Evolutionary conservation across 2,113 vertebrate genomes (phyloP).

Genomic region (Meles meles): DNA sequence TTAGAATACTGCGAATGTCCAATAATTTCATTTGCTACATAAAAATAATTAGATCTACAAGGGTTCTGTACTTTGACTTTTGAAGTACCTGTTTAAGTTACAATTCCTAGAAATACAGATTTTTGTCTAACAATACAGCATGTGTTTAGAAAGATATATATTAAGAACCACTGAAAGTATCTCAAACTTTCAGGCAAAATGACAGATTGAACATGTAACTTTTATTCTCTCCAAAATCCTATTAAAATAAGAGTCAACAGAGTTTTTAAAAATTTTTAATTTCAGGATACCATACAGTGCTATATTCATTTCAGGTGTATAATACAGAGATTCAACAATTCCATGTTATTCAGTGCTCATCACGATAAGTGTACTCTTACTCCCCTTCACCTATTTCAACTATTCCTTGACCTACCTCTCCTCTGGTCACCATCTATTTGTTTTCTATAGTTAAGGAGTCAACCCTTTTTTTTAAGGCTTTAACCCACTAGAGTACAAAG

Average conservation of each 20-base stretch:
- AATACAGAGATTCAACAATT: neutral
- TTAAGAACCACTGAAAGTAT: neutral
- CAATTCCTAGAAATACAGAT: neutral
- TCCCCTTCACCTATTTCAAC: neutral
- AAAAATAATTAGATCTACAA: neutral
- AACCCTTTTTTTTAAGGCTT: neutral
- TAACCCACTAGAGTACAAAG: neutral
- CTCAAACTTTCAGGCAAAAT: neutral
- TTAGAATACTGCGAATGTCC: neutral
- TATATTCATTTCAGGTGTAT: neutral
- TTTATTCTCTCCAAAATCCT: neutral
- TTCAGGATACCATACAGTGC: neutral
- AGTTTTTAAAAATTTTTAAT: neutral
- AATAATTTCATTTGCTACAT: neutral
- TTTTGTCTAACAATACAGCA: neutral
- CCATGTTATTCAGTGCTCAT: neutral
- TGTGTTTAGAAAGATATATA: neutral
- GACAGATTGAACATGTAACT: neutral
- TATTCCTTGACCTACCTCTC: neutral
- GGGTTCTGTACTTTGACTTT: neutral
- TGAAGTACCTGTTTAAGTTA: neutral
- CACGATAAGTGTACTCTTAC: neutral
- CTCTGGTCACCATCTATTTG: neutral
- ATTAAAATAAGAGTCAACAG: neutral
- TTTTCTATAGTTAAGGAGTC: neutral